Percentiles rank a stretch among this genome's conserved stretches.
Evolutionary conservation across 2,797 vertebrate genomes (phyloP).

Genomic region (Gambusia yucatana): DNA sequence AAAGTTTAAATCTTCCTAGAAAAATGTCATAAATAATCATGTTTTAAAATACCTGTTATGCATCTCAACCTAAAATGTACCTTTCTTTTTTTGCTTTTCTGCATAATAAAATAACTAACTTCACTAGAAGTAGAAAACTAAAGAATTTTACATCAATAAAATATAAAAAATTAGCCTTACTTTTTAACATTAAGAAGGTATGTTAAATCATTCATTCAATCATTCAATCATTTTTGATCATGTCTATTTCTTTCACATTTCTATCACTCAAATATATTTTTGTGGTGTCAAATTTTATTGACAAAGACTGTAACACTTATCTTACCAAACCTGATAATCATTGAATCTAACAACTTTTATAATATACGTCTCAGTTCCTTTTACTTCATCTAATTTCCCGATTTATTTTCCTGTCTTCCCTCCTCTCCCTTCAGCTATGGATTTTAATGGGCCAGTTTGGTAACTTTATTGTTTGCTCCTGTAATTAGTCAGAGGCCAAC

Average conservation of each 20-base stretch:
- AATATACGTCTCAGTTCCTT: neutral
- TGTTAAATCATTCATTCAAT: too few relatives aligned
- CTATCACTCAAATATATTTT: neutral
- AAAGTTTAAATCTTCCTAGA: neutral
- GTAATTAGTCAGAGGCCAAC: constrained; percentile 54
- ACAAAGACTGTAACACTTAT: neutral
- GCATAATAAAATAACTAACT: neutral
- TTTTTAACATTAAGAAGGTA: neutral
- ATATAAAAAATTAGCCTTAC: neutral
- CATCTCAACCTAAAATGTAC: neutral
- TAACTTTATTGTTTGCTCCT: constrained; percentile 65
- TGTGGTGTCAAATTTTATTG: neutral
- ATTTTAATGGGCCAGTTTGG: constrained; percentile 62
- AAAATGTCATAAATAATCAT: neutral
- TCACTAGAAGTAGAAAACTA: neutral
- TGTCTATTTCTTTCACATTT: neutral
- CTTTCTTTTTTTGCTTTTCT: neutral
- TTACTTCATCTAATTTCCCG: neutral
- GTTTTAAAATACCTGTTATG: neutral
- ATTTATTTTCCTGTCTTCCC: constrained; percentile 8
- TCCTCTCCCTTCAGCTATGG: constrained; percentile 1
- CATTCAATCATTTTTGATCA: too few relatives aligned
- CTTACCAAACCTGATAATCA: neutral
- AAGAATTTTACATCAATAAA: neutral
- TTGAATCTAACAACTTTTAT: neutral